These are phyloP conservation scores for Seriola aureovittata DNA, from an alignment of 2,113 vertebrate species.

Conservation along the genomic window DNA sequence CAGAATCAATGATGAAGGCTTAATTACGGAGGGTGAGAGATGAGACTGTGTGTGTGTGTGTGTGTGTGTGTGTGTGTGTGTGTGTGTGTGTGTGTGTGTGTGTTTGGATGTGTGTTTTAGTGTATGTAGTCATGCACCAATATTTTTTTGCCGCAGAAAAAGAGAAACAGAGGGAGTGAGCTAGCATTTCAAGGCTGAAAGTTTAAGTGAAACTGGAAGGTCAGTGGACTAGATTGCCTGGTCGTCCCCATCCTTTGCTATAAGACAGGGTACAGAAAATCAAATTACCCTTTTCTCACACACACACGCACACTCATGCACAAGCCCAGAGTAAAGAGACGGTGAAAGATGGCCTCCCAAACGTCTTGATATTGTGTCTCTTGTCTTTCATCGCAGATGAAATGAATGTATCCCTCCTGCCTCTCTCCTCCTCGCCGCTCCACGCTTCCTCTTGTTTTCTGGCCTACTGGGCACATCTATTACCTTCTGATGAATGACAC, in stretches of 20 bases:
- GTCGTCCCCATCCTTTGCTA: constrained; percentile 46
- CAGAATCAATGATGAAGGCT: constrained; percentile 80
- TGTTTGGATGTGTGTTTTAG: constrained; percentile 8
- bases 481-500: constrained; percentile 77
- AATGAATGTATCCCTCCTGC: constrained; percentile 70
- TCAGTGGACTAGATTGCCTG: constrained; percentile 67
- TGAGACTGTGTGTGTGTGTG: constrained; percentile 25
- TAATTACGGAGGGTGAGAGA: constrained; percentile 79
- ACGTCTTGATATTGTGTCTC: constrained; percentile 76
- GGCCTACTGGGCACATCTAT: constrained; percentile 74
- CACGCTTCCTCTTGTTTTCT: constrained; percentile 70
- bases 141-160: constrained; percentile 27
- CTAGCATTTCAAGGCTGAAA: constrained; percentile 76
- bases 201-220: constrained; percentile 74
- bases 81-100: constrained; percentile 11
- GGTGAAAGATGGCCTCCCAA: constrained; percentile 71
- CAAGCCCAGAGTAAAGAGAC: constrained; percentile 57
- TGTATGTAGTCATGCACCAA: no score
- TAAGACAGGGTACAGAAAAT: constrained; percentile 66
- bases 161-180: constrained; percentile 36
- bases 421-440: constrained; percentile 24
- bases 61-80: constrained; percentile 12
- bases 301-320: constrained; percentile 29
- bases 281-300: constrained; percentile 67
- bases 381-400: constrained; percentile 73